Conservation (phyloP, 2,888 invertebrate species). For the Diarsia rubi region DNA sequence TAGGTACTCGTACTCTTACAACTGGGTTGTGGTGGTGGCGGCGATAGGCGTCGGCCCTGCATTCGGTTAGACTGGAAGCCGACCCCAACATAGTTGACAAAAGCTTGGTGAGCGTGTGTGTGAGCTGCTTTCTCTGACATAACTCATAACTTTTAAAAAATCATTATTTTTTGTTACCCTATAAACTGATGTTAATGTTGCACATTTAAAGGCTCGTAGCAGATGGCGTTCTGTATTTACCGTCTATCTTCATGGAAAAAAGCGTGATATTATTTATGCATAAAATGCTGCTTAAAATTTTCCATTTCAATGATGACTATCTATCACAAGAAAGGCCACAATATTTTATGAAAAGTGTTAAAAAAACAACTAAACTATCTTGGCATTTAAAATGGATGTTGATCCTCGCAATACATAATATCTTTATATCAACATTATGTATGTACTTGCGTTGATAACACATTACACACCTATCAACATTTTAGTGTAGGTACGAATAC, state of each 20-base stretch:
- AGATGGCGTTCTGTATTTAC: background rate
- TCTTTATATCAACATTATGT: slow-evolving; percentile 50
- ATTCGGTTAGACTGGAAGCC: too few relatives aligned
- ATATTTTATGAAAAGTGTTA: slow-evolving; percentile 1
- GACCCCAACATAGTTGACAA: too few relatives aligned
- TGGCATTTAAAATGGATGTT: slow-evolving; percentile 42
- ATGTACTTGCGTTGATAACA: slow-evolving; percentile 66
- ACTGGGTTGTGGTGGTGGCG: too few relatives aligned
- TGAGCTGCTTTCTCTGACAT: too few relatives aligned
- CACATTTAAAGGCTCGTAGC: background rate
- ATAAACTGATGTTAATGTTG: too few relatives aligned
- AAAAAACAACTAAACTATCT: slow-evolving; percentile 37
- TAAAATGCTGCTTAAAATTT: background rate
- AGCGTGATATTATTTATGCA: too few relatives aligned
- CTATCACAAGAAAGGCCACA: background rate
- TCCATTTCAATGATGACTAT: background rate
- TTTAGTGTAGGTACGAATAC: slow-evolving; percentile 63
- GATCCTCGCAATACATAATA: slow-evolving; percentile 25
- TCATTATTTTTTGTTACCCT: too few relatives aligned
- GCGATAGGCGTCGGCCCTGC: too few relatives aligned
- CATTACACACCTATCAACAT: slow-evolving; percentile 62
- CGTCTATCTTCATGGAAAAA: background rate
- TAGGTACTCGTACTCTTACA: too few relatives aligned
- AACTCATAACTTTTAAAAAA: too few relatives aligned
- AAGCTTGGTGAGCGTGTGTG: too few relatives aligned